These are phyloP conservation scores for Rhinogobio ventralis DNA, from an alignment of 2,797 vertebrate genomes.

Conservation along the genomic window DNA sequence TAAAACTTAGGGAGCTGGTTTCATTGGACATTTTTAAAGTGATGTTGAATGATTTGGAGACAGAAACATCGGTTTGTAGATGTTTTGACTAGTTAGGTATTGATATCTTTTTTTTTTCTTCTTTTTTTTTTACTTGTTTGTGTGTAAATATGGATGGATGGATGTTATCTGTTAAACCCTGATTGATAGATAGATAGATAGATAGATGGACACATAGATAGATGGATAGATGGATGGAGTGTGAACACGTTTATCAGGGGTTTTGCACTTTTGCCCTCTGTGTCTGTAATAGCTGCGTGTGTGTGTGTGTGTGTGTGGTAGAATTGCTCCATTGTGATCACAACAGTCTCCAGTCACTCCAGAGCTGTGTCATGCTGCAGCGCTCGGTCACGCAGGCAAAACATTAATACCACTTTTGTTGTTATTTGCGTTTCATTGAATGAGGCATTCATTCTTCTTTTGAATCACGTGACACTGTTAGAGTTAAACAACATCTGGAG, in stretches of 20 bases:
- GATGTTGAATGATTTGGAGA: neutral
- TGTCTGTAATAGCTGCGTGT: neutral
- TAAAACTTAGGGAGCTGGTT: too few species aligned
- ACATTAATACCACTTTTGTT: conserved; percentile 37
- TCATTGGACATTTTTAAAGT: neutral
- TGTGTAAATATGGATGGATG: too few species aligned
- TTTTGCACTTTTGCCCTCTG: conserved; percentile 17
- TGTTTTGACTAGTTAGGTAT: neutral
- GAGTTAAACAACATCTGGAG: neutral
- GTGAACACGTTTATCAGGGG: too few species aligned
- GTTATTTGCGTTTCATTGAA: conserved; percentile 19
- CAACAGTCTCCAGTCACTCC: neutral
- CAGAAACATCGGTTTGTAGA: neutral
- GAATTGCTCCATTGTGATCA: conserved; percentile 28
- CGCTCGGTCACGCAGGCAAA: neutral
- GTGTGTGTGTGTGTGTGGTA: neutral
- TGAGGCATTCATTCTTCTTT: neutral
- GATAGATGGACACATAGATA: neutral
- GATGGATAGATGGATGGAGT: neutral
- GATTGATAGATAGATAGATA: too few species aligned
- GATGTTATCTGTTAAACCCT: too few species aligned
- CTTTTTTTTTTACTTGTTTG: too few species aligned
- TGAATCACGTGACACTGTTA: neutral
- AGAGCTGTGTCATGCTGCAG: conserved; percentile 11
- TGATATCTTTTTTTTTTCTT: too few species aligned